Evolutionary conservation across 2,113 vertebrate species (phyloP).

Genomic region (Empidonax alnorum): DNA sequence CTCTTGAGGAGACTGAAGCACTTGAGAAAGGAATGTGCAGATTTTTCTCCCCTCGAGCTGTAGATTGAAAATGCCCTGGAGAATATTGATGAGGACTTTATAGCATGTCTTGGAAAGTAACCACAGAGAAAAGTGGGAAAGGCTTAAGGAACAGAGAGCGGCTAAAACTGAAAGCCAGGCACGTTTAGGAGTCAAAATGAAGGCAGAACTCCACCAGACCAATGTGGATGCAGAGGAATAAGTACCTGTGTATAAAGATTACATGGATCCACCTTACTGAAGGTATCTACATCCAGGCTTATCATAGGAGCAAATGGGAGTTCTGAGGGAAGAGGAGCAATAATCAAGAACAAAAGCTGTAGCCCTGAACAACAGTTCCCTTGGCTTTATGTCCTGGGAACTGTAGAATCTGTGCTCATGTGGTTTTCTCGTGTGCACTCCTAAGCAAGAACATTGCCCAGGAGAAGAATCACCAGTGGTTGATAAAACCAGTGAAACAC

Average conservation of each 20-base stretch:
- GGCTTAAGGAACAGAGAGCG: background rate
- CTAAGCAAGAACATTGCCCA: background rate
- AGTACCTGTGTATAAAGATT: background rate
- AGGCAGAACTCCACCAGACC: background rate
- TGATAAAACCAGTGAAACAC: background rate
- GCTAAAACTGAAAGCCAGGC: background rate
- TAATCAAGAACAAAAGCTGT: background rate
- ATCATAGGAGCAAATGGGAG: background rate
- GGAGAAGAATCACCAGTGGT: background rate
- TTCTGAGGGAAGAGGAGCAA: background rate
- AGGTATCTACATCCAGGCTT: background rate
- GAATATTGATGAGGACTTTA: background rate
- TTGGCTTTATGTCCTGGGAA: background rate
- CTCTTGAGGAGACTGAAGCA: background rate
- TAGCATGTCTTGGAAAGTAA: background rate
- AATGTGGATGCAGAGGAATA: background rate
- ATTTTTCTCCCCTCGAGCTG: background rate
- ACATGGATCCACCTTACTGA: background rate
- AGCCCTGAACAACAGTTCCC: background rate
- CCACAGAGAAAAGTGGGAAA: background rate
- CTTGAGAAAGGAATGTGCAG: background rate
- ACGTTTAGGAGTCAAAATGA: background rate
- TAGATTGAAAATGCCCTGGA: background rate
- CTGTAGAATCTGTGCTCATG: background rate
- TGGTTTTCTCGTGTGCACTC: background rate